Conservation (phyloP, 2,113 vertebrate genomes). For the Neogale vison region DNA sequence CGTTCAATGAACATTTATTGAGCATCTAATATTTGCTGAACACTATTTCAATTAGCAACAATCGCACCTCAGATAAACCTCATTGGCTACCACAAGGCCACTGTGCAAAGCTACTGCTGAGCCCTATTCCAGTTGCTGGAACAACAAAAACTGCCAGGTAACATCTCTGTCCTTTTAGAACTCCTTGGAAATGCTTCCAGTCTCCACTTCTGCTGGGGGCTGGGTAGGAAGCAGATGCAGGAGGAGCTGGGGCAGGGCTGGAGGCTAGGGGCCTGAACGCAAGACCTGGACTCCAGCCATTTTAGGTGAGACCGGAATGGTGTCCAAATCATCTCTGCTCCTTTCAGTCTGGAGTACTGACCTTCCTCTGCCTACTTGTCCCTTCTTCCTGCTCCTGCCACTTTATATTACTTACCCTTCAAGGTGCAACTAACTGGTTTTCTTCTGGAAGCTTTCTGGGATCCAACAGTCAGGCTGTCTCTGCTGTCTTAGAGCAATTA, state of each 20-base stretch:
- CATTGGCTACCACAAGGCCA: background rate
- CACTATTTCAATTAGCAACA: background rate
- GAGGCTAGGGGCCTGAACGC: accelerated
- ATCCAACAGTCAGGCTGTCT: background rate
- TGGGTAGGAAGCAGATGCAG: background rate
- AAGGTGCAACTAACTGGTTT: background rate
- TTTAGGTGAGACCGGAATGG: background rate
- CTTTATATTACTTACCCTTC: background rate
- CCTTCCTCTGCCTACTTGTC: background rate
- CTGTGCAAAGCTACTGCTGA: background rate
- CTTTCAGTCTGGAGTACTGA: background rate
- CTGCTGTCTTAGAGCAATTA: background rate
- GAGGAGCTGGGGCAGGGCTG: background rate
- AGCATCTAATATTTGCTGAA: background rate
- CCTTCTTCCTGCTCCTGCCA: background rate
- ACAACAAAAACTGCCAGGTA: background rate
- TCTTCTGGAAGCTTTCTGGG: background rate
- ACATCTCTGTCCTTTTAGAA: background rate
- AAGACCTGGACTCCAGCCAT: background rate
- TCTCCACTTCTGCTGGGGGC: background rate
- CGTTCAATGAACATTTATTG: background rate
- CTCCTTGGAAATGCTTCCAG: background rate
- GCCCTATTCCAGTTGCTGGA: background rate
- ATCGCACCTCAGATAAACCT: background rate
- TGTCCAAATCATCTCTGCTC: background rate